These are phyloP conservation scores for Arizona elegans DNA, from an alignment of 2,113 vertebrate genomes.

Conservation along the genomic window DNA sequence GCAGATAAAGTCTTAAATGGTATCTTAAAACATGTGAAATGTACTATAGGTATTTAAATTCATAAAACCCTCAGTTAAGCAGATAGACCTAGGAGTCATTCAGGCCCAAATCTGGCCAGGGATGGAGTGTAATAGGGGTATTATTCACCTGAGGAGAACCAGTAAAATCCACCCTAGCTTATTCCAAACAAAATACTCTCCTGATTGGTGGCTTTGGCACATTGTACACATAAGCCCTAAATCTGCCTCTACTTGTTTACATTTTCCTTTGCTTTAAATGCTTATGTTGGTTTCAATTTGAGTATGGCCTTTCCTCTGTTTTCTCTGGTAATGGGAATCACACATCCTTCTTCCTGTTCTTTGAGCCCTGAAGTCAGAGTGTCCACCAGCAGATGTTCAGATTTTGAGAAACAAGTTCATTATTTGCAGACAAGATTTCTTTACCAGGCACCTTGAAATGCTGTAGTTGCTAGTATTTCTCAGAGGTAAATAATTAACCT, in stretches of 20 bases:
- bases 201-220: background rate
- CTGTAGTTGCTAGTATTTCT: background rate
- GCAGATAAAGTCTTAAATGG: background rate
- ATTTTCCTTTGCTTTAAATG: background rate
- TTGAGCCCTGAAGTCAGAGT: background rate
- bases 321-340: background rate
- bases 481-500: background rate
- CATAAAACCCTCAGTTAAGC: background rate
- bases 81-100: background rate
- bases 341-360: background rate
- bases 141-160: background rate
- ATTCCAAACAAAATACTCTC: background rate
- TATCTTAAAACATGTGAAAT: background rate
- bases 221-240: background rate
- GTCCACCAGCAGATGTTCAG: background rate
- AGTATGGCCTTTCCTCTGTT: background rate
- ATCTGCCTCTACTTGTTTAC: background rate
- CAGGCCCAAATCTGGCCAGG: background rate
- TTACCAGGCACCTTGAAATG: background rate
- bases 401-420: background rate
- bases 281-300: background rate
- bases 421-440: background rate
- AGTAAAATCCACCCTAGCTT: background rate
- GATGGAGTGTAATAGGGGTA: background rate
- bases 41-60: background rate